phyloP scores from a whole-genome alignment of 2,888 invertebrate genomes.

The Phalera bucephala region DNA sequence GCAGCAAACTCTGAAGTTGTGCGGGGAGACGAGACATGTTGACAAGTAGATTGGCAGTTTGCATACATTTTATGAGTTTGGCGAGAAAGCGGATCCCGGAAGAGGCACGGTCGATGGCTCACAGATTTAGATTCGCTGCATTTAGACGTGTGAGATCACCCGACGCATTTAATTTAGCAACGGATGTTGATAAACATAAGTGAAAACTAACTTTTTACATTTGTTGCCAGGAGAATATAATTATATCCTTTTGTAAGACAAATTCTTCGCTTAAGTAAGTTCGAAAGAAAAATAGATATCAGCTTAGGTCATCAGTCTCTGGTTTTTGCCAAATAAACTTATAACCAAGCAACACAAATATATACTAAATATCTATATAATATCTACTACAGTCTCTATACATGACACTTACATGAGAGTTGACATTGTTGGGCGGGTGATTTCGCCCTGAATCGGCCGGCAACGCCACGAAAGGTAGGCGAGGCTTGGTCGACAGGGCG shows the following conservation, averaged over 20 bases:
- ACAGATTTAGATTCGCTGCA: slow-evolving; percentile 73
- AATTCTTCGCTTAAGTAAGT: no score
- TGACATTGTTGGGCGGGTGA: slow-evolving; percentile 77
- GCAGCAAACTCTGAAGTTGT: slow-evolving; percentile 38
- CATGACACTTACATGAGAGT: slow-evolving; percentile 80
- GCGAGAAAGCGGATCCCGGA: slow-evolving; percentile 73
- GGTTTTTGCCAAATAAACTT: not conserved
- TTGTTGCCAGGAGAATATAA: no score
- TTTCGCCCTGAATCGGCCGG: slow-evolving; percentile 68
- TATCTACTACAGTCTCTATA: no score
- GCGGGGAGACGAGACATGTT: slow-evolving; percentile 48
- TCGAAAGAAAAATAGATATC: no score
- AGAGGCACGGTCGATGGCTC: slow-evolving; percentile 58
- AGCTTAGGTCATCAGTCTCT: not conserved
- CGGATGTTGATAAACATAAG: slow-evolving; percentile 22
- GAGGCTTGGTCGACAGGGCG: slow-evolving; percentile 75
- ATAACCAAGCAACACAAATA: no score
- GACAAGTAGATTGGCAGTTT: slow-evolving; percentile 71
- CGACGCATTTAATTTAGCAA: slow-evolving; percentile 49
- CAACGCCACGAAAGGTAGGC: slow-evolving; percentile 69
- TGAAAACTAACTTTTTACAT: no score
- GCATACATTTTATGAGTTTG: slow-evolving; percentile 70
- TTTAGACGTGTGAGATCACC: slow-evolving; percentile 76
- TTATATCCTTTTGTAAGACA: no score
- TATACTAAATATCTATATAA: no score